phyloP scores from a whole-genome alignment of 2,113 vertebrate genomes.

The Stegostoma tigrinum region DNA sequence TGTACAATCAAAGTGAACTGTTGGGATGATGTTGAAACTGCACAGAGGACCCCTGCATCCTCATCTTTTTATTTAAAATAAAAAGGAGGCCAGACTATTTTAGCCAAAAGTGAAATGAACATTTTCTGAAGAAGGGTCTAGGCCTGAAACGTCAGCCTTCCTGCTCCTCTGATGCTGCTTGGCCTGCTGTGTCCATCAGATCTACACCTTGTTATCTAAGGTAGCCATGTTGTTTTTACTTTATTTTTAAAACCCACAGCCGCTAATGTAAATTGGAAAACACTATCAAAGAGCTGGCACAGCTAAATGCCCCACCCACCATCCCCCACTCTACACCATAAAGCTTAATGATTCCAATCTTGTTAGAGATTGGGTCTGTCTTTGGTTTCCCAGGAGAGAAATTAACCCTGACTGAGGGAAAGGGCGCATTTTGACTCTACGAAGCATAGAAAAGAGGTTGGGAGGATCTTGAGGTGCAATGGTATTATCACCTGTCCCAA shows the following conservation, averaged over 20 bases:
- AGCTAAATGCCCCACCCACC: not conserved
- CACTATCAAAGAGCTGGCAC: not conserved
- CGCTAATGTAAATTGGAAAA: not conserved
- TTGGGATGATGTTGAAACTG: not conserved
- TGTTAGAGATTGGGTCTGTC: not conserved
- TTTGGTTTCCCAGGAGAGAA: not conserved
- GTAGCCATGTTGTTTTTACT: not conserved
- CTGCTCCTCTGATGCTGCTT: no score
- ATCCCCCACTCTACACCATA: not conserved
- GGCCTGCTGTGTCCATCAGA: no score
- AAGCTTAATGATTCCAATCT: not conserved
- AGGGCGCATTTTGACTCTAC: not conserved
- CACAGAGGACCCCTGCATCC: not conserved
- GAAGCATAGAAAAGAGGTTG: not conserved
- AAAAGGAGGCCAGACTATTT: not conserved
- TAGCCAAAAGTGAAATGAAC: not conserved
- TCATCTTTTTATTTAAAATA: not conserved
- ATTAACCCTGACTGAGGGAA: not conserved
- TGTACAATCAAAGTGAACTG: not conserved
- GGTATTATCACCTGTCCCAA: no score
- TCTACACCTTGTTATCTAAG: no score
- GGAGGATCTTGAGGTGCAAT: no score
- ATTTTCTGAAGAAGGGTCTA: no score
- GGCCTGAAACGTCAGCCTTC: no score
- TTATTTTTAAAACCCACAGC: not conserved